Evolutionary conservation across 2,888 invertebrate genomes (phyloP), one percentile per base, ranked within the genome.

Genomic region (Apamea crenata): DNA sequence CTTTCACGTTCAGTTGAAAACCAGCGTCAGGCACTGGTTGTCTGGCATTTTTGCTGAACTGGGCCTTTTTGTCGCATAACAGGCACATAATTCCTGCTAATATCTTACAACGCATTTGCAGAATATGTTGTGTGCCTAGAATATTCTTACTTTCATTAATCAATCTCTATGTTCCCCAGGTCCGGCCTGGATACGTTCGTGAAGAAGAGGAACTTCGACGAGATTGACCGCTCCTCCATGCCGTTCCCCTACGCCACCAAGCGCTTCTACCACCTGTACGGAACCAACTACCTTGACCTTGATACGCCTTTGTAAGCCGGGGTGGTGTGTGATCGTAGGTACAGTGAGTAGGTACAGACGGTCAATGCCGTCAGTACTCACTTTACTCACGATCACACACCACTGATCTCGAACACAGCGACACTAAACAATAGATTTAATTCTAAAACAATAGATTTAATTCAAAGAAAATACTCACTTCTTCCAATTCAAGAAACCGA

Each of bases 161-260:
- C 12, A 40, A 21, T 32, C 1, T 56, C 1, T 53, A n/a, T 72
- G 14, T 65, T 59, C n/a, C 66, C 0, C 90, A 96, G 97, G 53
- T 96, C 97, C 12, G 96, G 96, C 56, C 94, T 97, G 91, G 97
- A 97, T 88, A 96, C 96, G 74, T 97, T 95, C 87, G 92, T 95
- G 81, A 97, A 97, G 91, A 97, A 97, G 88, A 94, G 96, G 74
- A 98, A 97, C 93, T 97, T 98, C 90, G 98, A 98, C 90, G 98
- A 98, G 92, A 97, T 98, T 90, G 97, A 98, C 92, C 96, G 97
- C 29, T 96, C 97, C 6, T 94, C 94, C 36, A 94, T 96, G 95
- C 95, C 96, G 67, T 96, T 96, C 93, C 96, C 96, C 25, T 96
- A 94, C 84, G 93, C 93, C 78, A 91, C 91, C 90, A 96, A 96